Evolutionary conservation across 2,797 vertebrate genomes (phyloP), one percentile per base, ranked within the genome.

Genomic region (Tapera naevia): DNA sequence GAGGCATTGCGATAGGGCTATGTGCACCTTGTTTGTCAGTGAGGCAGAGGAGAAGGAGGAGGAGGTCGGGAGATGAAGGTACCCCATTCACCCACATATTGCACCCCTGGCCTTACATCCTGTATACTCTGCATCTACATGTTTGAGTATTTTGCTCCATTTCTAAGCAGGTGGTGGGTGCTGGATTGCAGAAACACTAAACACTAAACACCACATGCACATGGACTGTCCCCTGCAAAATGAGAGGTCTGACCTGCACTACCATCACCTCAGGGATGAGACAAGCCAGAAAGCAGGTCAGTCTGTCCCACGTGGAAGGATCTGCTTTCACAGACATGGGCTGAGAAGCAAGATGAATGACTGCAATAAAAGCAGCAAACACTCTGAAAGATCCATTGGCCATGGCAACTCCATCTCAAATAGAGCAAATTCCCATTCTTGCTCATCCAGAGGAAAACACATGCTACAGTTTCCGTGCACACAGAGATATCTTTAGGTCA

Each of bases 1-100:
- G 12, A 64, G 54, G 17, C 45, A 69, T 3, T 51, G 54, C 7
- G 1, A 60, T 17, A 70, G 13, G 43, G 35, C 46, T 82, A 39
- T 2, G 10, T 30, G 37, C 2, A 0, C 18, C 57, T 64, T 0
- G 0, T 73, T 71, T 80, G 81, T 48, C 70, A 78, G 28, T 60
- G 61, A 78, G 27, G 18, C 43, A 14, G 25, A 57, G 50, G 58
- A 3, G 2, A 58, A 66, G 22, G 51, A 33, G 30, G 19, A 33
- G 25, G 51, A 48, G 65, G 22, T 27, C 35, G n/a, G 48, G n/a
- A 88, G 23, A n/a, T 21, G 22, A 86, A 86, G 30, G 27, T 74
- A 28, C 13, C 50, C 13, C 7, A 5, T 50, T 81, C 66, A 69
- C 32, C 27, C 24, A 27, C 14, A 3, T n/a, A 78, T 23, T 11